Conservation (phyloP, 1,140 invertebrate genomes). For the Heliconius melpomene region DNA sequence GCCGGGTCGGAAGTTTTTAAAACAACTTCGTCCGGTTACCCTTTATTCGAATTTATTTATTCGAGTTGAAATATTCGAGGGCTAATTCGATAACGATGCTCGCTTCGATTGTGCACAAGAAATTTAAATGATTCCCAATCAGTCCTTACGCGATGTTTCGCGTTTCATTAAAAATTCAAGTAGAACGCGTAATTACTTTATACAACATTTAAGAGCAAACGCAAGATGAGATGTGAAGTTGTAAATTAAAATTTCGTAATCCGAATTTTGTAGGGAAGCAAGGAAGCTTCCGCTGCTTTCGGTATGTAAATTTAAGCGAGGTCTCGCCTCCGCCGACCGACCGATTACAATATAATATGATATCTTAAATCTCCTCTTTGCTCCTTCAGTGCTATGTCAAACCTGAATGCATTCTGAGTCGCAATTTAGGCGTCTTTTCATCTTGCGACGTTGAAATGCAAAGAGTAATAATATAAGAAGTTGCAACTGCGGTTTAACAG, state of each 20-base stretch:
- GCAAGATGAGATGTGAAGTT: conserved; percentile 63
- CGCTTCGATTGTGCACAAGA: conserved; percentile 63
- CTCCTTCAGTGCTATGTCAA: conserved; percentile 60
- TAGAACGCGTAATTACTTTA: conserved; percentile 67
- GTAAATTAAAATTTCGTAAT: conserved; percentile 74
- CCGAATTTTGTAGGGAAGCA: conserved; percentile 59
- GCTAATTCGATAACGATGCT: conserved; percentile 66
- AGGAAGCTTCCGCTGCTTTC: conserved; percentile 66
- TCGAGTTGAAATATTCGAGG: conserved; percentile 63
- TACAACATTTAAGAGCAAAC: conserved; percentile 68
- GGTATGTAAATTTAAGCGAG: conserved; percentile 75
- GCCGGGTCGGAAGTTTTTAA: conserved; percentile 43
- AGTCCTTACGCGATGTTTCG: conserved; percentile 58
- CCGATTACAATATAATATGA: conserved; percentile 76
- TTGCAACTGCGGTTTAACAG: conserved; percentile 35
- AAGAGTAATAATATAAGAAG: conserved; percentile 46
- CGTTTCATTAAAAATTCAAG: conserved; percentile 74
- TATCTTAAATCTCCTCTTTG: conserved; percentile 71
- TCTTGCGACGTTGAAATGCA: conserved; percentile 49
- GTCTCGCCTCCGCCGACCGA: conserved; percentile 52
- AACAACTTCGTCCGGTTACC: conserved; percentile 50
- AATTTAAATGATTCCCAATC: conserved; percentile 74
- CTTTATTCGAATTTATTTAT: conserved; percentile 63
- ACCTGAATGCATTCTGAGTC: conserved; percentile 68
- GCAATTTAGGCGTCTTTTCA: conserved; percentile 74